Base-by-base conservation (phyloP, 2,113 vertebrate species). In the Patagioenas fasciata region DNA sequence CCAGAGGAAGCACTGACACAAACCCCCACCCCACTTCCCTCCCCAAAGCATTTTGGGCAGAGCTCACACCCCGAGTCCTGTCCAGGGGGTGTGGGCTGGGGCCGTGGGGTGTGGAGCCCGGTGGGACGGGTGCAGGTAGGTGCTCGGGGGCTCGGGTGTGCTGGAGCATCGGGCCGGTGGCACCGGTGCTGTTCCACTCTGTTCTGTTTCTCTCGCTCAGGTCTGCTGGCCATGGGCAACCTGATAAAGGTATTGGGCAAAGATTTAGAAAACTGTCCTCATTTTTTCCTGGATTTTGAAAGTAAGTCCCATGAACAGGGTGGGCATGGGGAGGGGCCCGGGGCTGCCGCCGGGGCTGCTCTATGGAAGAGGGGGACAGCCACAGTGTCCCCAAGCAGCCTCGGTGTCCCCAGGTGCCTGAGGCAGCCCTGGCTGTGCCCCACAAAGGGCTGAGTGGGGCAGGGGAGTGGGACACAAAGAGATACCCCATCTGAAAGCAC, bases 271-370 rank as follows among this genome's bases (percentile, higher is more conserved):
- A 99, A 99, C 98, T 99, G 98, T 99, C 99, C 99, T 97, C 99
- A 99, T 98, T 99, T 99, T 99, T 99, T 99, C 98, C 98, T 99
- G 99, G 99, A 99, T 98, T 99, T 99, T 97, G 99, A 99, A 99
- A 99, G 99, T 99, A 99, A 99, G 99, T 99, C 97, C 97, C 58
- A 25, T 36, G 62, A 91, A 72, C 60, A 67, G 81, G 93, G 92
- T 0, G 88, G 93, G 94, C 0, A 2, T 0, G 78, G 82, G 85
- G 65, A 79, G 93, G 81, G 89, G 12, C 4, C 80, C 31, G 1
- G 65, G 42, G 61, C 85, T 5, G 14, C 81, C 6, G 8, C 31
- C 2, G 3, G 3, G 1, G 85, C 88, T 80, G 74, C 65, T 67
- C 79, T 32, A 48, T 6, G 2, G 71, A 77, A 65, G 67, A 72